Conservation (phyloP, 2,888 invertebrate genomes). For the Tetrapedia diversipes region DNA sequence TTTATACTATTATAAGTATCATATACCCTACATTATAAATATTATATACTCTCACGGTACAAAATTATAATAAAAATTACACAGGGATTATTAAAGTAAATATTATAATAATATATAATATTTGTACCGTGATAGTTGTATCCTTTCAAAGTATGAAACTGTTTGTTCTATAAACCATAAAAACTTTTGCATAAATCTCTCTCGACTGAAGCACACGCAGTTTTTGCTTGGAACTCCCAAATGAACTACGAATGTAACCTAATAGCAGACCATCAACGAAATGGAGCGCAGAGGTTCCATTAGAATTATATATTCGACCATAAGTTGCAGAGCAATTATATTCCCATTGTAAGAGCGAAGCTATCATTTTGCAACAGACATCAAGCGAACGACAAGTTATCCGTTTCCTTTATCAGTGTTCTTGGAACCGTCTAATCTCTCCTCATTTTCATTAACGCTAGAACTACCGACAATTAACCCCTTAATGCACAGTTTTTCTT, state of each 20-base stretch:
- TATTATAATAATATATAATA: too few species aligned
- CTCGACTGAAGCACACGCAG: background rate
- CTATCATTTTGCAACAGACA: conserved; percentile 7
- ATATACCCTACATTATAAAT: too few species aligned
- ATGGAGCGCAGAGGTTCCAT: conserved; percentile 38
- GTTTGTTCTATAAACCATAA: too few species aligned
- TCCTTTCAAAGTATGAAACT: too few species aligned
- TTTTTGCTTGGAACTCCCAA: background rate
- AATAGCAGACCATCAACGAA: conserved; percentile 7
- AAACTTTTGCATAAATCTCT: background rate
- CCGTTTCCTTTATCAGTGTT: background rate
- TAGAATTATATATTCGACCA: conserved; percentile 11
- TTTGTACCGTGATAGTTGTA: too few species aligned
- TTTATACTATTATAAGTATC: too few species aligned
- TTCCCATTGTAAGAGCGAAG: background rate
- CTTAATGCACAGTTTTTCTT: too few species aligned
- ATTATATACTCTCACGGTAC: too few species aligned
- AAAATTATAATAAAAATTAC: too few species aligned
- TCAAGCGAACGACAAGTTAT: background rate
- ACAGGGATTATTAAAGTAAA: too few species aligned
- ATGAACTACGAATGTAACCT: conserved; percentile 2
- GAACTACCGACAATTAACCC: too few species aligned
- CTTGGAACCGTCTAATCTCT: background rate
- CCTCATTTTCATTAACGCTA: too few species aligned
- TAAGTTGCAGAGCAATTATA: conserved; percentile 17